Base-by-base conservation (phyloP, 1,140 invertebrate genomes). In the Plectrocnemia conspersa region DNA sequence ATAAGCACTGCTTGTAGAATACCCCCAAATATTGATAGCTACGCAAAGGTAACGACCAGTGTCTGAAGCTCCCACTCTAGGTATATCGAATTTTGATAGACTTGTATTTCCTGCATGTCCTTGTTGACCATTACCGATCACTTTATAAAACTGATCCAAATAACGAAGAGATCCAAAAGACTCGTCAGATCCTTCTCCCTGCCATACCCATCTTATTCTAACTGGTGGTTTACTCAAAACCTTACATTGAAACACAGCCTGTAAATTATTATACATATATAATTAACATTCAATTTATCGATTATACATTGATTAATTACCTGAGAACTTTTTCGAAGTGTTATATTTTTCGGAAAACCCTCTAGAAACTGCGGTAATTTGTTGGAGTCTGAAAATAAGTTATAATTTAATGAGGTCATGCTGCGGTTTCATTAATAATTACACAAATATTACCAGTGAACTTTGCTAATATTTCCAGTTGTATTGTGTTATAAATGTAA, bases 241-340 rank as follows among this genome's bases (percentile, higher is more conserved):
- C 25, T 59, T 58, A 44, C 60, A 62, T 19, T 59, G 56, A 13
- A 62, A 58, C 15, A 58, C 46, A 3, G 52, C 60, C 60, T 62
- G 42, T 32, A 53, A 19, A 15, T 6, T 21, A 25, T 24, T 32
- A 54, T 23, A 13, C 2, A 15, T 52, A 19, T 21, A 23, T 52
- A 6, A 40, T 42, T 19, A 2, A 9, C 13, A 10, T 52, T 5
- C 29, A 24, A 2, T 19, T 42, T 41, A 27, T 4, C 6, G 11
- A 16, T 40, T 2, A n/a, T 3, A 6, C 18, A 42, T 21, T 22
- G 11, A 32, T 50, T 55, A 36, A 27, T 45, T 50, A 62, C 60
- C 56, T 58, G 60, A 6, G 50, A 48, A 55, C 59, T 47, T 45
- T 55, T 54, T 10, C 38, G 11, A 22, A 58, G 56, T 7, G 56